These are phyloP conservation scores for Parnassius orleans DNA, from an alignment of 2,888 invertebrate genomes.

Conservation along the genomic window DNA sequence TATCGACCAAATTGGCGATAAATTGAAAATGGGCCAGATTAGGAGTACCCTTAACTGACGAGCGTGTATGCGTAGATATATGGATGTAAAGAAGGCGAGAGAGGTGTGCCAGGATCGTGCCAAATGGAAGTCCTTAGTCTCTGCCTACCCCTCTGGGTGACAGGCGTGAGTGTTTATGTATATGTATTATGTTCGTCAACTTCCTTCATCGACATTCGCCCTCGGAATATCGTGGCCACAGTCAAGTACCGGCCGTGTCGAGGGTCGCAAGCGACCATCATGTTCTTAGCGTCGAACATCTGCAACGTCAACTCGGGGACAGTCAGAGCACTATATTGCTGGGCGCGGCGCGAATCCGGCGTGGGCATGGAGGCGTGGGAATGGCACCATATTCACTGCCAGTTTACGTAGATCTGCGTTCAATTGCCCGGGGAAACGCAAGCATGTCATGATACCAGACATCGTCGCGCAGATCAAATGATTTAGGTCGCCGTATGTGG, in stretches of 20 bases:
- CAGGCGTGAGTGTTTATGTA: no score
- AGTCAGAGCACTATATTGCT: slow-evolving; percentile 93
- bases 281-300: slow-evolving; percentile 85
- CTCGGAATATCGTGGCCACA: slow-evolving; percentile 93
- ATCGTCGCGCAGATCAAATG: slow-evolving; percentile 91
- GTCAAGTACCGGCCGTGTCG: slow-evolving; percentile 94
- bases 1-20: no score
- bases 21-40: no score
- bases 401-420: slow-evolving; percentile 72
- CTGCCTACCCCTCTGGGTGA: no score
- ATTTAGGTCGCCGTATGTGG: slow-evolving; percentile 90
- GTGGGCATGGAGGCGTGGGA: slow-evolving; percentile 81
- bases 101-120: no score
- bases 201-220: slow-evolving; percentile 96
- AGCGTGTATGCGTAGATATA: no score
- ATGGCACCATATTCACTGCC: slow-evolving; percentile 82
- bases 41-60: no score
- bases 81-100: no score
- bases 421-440: slow-evolving; percentile 82
- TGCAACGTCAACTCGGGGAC: slow-evolving; percentile 91
- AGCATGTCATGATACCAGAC: slow-evolving; percentile 92
- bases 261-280: slow-evolving; percentile 96
- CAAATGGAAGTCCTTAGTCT: no score
- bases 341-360: slow-evolving; percentile 86
- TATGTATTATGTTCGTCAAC: slow-evolving; percentile 92